Base-by-base conservation (phyloP, 2,113 vertebrate genomes). In the Clarias macrocephalus region DNA sequence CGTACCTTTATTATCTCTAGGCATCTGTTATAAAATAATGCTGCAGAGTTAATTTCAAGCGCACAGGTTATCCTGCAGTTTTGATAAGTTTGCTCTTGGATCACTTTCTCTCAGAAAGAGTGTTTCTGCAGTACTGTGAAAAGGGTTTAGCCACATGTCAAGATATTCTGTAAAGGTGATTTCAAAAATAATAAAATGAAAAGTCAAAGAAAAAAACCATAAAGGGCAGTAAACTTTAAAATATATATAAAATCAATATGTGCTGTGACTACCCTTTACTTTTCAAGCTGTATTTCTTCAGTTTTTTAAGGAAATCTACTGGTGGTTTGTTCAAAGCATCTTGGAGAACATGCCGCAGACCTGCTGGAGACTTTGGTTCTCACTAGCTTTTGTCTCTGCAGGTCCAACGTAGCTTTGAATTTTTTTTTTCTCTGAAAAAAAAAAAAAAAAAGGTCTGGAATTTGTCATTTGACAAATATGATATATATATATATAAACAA, bases 11-110 rank as follows among this genome's bases (percentile, higher is more conserved):
- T 37, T 80, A 68, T 59, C 19, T 57, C 18, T 30, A 37, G 52
- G 18, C 30, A 62, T 81, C 57, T 83, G 68, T 21, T 83, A 66
- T 11, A 84, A 19, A 83, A 72, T 25, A 37, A 56, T 83, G 18
- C 59, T 83, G 48, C 48, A 81, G 79, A 23, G n/a, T 30, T 79
- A 0, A 56, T 56, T 79, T 80, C 30, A 21, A 81, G 21, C 25
- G 57, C 33, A 81, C 19, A 62, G 30, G 18, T 37, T 62, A 42
- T 62, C 2, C 16, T 68, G 19, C 8, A 66, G 62, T 77, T 59
- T 57, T 57, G 57, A 37, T 84, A 65, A 52, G 73, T 83, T 66
- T 57, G 25, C 76, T 59, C 57, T 37, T 37, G 54, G 79, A 12
- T 60, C 10, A 8, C 76, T 56, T 28, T 42, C 23, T 48, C 5